Base-by-base conservation (phyloP, 1,140 invertebrate genomes). In the Drosophila paulistorum region DNA sequence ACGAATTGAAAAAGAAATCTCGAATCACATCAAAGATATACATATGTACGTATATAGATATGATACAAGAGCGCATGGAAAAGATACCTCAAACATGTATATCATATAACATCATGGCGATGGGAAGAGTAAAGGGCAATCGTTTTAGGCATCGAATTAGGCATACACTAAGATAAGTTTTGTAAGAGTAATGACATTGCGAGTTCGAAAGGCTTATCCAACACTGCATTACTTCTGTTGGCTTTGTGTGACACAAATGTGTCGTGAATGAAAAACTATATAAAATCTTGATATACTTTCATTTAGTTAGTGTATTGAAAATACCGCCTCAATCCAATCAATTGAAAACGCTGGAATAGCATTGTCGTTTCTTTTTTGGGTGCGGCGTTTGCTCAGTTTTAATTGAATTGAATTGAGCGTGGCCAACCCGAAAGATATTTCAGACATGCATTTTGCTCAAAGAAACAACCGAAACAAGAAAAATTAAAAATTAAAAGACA, bases 391-490 rank as follows among this genome's bases (percentile, higher is more conserved):
- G 69, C 68, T 67, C 66, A 66, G 62, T 64, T 77, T 81, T 81
- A 81, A 81, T 81, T 81, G 78, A 81, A 81, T 81, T 72, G 74
- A 76, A 76, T 76, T 76, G 79, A 81, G 78, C 66, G 65, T 67
- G 74, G 74, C 74, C 76, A 71, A 64, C 41, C 62, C 37, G 60
- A 35, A 33, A 79, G 77, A 78, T 71, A 74, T 74, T 68, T 72
- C 65, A 80, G 72, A 75, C 77, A 75, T 68, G 45, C 54, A 71
- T 42, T 77, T 61, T 55, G 67, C 74, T 77, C 33, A 37, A 14
- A 23, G 45, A 51, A 51, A 23, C 20, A 51, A 23, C 10, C 45
- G 45, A 51, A 51, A 51, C 17, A 23, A 51, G 45, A 51, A 51
- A 51, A 23, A 51, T 51, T 9, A 51, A 51, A 51, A 23, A 51